These are phyloP conservation scores for Neosilurus hyrtlii DNA, from an alignment of 2,797 vertebrate species.

Conservation along the genomic window DNA sequence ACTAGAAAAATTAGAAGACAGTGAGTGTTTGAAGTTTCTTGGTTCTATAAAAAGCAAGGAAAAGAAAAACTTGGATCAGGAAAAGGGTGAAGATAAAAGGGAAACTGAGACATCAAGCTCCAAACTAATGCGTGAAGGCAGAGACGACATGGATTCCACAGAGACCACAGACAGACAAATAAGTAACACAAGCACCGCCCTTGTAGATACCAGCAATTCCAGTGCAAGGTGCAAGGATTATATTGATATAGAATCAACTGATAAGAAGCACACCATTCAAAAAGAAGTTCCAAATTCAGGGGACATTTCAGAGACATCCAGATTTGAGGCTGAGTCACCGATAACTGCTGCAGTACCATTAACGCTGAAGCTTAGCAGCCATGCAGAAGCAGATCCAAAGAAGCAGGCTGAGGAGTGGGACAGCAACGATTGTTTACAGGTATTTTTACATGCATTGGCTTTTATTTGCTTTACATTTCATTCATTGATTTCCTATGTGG, in stretches of 20 bases:
- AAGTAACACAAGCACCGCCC: not conserved
- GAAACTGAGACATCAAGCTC: not conserved
- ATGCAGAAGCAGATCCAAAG: constrained; percentile 5
- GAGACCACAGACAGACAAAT: constrained; percentile 17
- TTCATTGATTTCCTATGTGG: not conserved
- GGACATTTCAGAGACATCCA: constrained; percentile 1
- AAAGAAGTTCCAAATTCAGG: not conserved
- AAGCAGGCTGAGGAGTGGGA: constrained; percentile 4
- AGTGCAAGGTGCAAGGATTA: not conserved
- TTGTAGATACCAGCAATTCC: not conserved
- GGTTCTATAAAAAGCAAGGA: not conserved
- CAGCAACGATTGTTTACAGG: constrained; percentile 17
- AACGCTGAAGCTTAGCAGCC: constrained; percentile 2
- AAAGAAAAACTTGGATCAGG: not conserved
- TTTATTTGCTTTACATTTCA: not conserved
- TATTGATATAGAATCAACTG: not conserved
- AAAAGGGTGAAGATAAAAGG: not conserved
- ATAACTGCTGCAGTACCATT: not conserved
- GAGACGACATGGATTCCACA: not conserved
- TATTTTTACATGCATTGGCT: constrained; percentile 2
- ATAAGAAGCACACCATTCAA: not conserved
- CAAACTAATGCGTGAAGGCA: not conserved
- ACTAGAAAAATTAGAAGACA: not conserved
- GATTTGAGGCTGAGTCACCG: not conserved
- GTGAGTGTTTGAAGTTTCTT: not conserved